phyloP scores from a whole-genome alignment of 1,140 invertebrate species.

The Holotrichia oblita region DNA sequence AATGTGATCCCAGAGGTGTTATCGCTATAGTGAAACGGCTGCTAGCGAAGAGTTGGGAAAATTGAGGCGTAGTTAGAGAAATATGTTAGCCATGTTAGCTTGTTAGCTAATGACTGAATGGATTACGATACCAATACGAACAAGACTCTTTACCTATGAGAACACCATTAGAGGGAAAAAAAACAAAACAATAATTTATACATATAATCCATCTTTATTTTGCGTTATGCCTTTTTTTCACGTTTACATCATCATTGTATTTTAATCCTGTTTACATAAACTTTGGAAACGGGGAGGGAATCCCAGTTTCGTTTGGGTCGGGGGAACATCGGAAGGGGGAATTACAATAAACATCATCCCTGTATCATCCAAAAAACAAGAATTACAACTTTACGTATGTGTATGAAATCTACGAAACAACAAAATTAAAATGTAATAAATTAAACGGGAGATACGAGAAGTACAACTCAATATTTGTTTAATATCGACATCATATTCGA shows the following conservation, averaged over 20 bases:
- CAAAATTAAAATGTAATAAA: background rate
- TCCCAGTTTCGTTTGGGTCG: background rate
- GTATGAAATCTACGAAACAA: too few relatives aligned
- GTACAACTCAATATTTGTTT: too few relatives aligned
- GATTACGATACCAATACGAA: too few relatives aligned
- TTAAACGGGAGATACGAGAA: too few relatives aligned
- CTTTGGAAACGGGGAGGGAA: background rate
- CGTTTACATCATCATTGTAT: slow-evolving; percentile 10
- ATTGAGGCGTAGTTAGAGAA: too few relatives aligned
- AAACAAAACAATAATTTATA: background rate
- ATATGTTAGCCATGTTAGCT: too few relatives aligned
- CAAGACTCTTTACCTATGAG: too few relatives aligned
- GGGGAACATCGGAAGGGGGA: background rate
- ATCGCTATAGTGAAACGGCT: too few relatives aligned
- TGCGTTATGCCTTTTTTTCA: slow-evolving; percentile 1
- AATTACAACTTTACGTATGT: slow-evolving; percentile 31
- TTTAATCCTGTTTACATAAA: background rate
- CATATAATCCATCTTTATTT: slow-evolving; percentile 11
- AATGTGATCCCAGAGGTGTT: too few relatives aligned
- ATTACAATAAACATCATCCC: slow-evolving; percentile 45
- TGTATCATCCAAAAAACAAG: slow-evolving; percentile 52
- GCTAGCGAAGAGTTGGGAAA: too few relatives aligned
- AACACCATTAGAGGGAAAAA: background rate
- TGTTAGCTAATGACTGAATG: too few relatives aligned
- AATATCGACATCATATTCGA: too few relatives aligned